phyloP scores from a whole-genome alignment of 2,888 invertebrate genomes.

The Tachina grossa region DNA sequence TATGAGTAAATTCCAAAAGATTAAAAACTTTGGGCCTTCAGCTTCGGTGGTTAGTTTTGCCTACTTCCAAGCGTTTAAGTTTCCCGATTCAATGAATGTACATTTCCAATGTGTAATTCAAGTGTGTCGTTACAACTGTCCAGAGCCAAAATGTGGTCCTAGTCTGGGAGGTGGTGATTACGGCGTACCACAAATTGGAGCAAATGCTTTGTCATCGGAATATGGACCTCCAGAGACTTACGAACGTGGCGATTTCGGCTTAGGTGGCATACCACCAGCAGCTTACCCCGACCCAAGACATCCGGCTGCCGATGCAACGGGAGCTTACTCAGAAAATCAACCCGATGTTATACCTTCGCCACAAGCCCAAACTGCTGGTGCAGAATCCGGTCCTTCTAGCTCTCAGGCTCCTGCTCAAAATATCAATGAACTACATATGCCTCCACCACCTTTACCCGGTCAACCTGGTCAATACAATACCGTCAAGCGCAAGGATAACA shows the following conservation, averaged over 20 bases:
- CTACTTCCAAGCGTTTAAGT: conserved; percentile 98
- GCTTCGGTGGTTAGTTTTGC: conserved; percentile 97
- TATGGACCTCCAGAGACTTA: conserved; percentile 85
- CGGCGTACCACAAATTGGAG: conserved; percentile 85
- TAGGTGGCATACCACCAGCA: conserved; percentile 90
- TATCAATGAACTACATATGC: conserved; percentile 89
- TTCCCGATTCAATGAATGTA: conserved; percentile 98
- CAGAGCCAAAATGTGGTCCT: conserved; percentile 93
- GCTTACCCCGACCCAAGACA: conserved; percentile 94
- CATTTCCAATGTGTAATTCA: conserved; percentile 98
- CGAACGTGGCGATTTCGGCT: conserved; percentile 87
- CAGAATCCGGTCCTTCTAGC: conserved; percentile 84
- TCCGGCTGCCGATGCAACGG: conserved; percentile 91
- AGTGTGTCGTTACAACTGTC: conserved; percentile 96
- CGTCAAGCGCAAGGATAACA: conserved; percentile 91
- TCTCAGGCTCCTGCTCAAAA: conserved; percentile 84
- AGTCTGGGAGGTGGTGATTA: conserved; percentile 86
- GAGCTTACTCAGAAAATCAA: conserved; percentile 92
- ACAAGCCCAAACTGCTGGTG: conserved; percentile 89
- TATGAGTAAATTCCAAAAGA: conserved; percentile 97
- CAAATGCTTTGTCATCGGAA: conserved; percentile 86
- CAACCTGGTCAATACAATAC: conserved; percentile 90
- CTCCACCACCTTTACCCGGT: conserved; percentile 93
- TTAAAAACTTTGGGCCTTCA: conserved; percentile 96
- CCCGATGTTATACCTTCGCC: conserved; percentile 91